Base-by-base conservation (phyloP, 92 coral and sea anemone genomes). In the Actinostola sp. region DNA sequence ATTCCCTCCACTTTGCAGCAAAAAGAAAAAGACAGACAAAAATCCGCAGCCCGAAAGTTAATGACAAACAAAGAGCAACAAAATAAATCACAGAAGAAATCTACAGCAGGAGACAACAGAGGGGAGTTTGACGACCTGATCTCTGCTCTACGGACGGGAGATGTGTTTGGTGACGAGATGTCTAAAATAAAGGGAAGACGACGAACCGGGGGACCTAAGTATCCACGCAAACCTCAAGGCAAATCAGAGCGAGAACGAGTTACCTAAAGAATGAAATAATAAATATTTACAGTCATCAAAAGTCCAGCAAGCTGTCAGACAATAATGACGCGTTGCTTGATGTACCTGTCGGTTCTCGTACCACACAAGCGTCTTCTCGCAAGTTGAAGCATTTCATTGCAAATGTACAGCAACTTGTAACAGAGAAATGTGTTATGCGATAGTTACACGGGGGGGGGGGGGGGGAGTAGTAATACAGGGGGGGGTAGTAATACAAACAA, bases 111-210 rank as follows among this genome's bases (percentile, higher is more conserved):
- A 6, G 93, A 92, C 41, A 88, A 87, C 51, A 63, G 99, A 13
- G 98, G 98, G n/a, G 99, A 95, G 60, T 95, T 95, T 75, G 99
- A 95, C 57, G 99, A 95, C 66, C 73, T 95, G 38, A 95, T 95
- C 49, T 95, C 99, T 24, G 99, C 99, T 4, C 89, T 95, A n/a
- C 62, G 99, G 50, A 95, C 99, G 25, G 99, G 99, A 1, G 99
- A 95, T 39, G 99, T 95, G 17, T 95, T 95, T 60, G 99, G 99
- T 13, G 99, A 95, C 62, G 99, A 95, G 61, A 87, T 92, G 64
- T 92, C 92, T 73, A 95, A 95, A 64, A 84, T 91, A 71, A 92
- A 92, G 39, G 99, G 99, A 25, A 82, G 99, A 14, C 84, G 99
- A 65, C 82, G 93, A 55, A 89, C 88, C 31, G 83, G 76, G 3